Evolutionary conservation across 2,797 vertebrate species (phyloP).

Genomic region (Denticeps clupeoides): DNA sequence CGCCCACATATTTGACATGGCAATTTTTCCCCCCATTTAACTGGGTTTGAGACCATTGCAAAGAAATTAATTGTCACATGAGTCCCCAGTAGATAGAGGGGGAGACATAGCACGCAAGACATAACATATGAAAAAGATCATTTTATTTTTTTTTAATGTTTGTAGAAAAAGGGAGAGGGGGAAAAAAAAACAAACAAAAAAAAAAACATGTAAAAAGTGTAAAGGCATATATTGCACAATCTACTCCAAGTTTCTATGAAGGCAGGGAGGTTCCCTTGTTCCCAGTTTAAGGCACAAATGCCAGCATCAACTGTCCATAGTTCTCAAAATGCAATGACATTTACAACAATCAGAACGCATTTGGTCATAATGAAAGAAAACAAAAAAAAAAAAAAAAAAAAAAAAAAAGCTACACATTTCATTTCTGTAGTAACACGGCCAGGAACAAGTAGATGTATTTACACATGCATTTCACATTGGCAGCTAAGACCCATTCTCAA

Average conservation of each 20-base stretch:
- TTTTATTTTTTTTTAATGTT: conserved; percentile 70
- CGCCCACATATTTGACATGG: too few relatives aligned
- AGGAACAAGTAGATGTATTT: conserved; percentile 40
- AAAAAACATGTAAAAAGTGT: conserved; percentile 63
- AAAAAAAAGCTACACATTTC: conserved; percentile 35
- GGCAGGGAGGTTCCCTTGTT: conserved; percentile 43
- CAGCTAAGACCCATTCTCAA: conserved; percentile 35
- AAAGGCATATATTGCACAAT: conserved; percentile 73
- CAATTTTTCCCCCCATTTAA: too few relatives aligned
- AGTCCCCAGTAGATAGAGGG: too few relatives aligned
- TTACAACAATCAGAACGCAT: conserved; percentile 36
- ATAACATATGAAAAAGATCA: conserved; percentile 39
- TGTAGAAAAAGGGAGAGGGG: conserved; percentile 56
- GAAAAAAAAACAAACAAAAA: conserved; percentile 33
- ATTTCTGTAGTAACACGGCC: conserved; percentile 35
- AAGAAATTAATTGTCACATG: too few relatives aligned
- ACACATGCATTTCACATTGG: conserved; percentile 49
- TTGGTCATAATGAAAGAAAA: conserved; percentile 45
- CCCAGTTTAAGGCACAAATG: conserved; percentile 64
- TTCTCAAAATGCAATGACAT: conserved; percentile 36
- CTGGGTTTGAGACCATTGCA: too few relatives aligned
- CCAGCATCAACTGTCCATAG: conserved; percentile 48
- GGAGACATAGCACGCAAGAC: too few relatives aligned
- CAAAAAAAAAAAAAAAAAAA: conserved; percentile 23
- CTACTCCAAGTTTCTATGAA: conserved; percentile 57